phyloP scores from a whole-genome alignment of 1,140 invertebrate genomes.

The Oryctes rhinoceros region DNA sequence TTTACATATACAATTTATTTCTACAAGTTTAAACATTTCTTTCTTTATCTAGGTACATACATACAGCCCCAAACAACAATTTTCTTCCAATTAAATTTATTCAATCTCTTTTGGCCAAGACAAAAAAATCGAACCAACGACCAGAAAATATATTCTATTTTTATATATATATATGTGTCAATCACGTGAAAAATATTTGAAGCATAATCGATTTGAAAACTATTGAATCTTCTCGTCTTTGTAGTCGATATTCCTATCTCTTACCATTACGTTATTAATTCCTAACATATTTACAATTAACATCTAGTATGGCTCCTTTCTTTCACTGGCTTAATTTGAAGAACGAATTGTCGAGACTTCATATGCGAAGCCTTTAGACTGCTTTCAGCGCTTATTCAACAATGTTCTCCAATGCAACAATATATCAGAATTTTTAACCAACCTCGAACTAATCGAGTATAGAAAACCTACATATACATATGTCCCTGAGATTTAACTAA shows the following conservation, averaged over 20 bases:
- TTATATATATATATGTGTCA: no score
- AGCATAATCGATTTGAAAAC: not conserved
- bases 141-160: not conserved
- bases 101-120: not conserved
- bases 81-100: not conserved
- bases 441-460: conserved; percentile 14
- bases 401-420: not conserved
- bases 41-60: conserved; percentile 25
- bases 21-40: conserved; percentile 33
- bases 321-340: conserved; percentile 31
- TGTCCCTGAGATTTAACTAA: conserved; percentile 31
- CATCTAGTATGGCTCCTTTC: conserved; percentile 20
- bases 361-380: not conserved
- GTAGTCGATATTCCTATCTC: not conserved
- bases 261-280: not conserved
- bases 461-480: conserved; percentile 7
- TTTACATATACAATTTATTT: conserved; percentile 40
- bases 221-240: not conserved
- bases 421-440: not conserved
- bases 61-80: not conserved
- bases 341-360: not conserved
- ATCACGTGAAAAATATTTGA: not conserved
- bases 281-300: conserved; percentile 23
- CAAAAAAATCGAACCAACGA: not conserved
- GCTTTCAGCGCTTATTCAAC: not conserved